Conservation (phyloP, 92 coral and sea anemone species). For the Nematostella vectensis region DNA sequence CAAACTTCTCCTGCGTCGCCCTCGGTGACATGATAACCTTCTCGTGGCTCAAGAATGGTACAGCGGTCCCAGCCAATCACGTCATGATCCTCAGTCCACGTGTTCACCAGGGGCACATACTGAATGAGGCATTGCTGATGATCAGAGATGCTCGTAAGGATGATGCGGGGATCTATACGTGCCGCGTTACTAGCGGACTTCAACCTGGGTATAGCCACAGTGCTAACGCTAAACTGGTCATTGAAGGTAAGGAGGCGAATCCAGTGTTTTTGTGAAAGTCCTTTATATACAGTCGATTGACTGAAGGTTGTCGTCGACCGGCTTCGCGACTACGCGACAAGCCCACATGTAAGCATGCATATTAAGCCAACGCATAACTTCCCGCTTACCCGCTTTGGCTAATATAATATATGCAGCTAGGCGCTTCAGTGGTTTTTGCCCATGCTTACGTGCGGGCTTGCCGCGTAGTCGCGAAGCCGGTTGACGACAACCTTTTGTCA, state of each 20-base stretch:
- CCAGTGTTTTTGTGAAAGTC: too few species aligned
- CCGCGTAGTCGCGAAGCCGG: too few species aligned
- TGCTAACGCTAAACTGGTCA: constrained; percentile 24
- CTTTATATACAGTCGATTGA: too few species aligned
- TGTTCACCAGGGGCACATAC: constrained; percentile 13
- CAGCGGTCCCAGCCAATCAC: constrained; percentile 17
- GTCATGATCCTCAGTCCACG: constrained; percentile 19
- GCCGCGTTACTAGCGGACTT: constrained; percentile 31
- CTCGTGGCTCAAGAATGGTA: constrained; percentile 55
- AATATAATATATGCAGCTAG: too few species aligned
- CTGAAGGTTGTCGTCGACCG: too few species aligned
- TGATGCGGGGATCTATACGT: constrained; percentile 45
- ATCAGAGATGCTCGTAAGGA: constrained; percentile 26
- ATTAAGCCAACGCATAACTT: too few species aligned
- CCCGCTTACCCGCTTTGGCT: too few species aligned
- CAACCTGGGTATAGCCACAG: constrained; percentile 40
- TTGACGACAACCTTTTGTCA: too few species aligned
- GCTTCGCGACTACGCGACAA: too few species aligned
- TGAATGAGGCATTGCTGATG: constrained; percentile 36
- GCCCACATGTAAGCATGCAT: too few species aligned
- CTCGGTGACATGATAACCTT: constrained; percentile 50
- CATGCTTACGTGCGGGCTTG: too few species aligned
- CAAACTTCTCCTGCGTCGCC: constrained; percentile 58
- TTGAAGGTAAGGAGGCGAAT: constrained; percentile 28
- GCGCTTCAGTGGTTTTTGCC: too few species aligned